These are phyloP conservation scores for Exocentrus adspersus DNA, from an alignment of 2,888 invertebrate species.

Conservation along the genomic window DNA sequence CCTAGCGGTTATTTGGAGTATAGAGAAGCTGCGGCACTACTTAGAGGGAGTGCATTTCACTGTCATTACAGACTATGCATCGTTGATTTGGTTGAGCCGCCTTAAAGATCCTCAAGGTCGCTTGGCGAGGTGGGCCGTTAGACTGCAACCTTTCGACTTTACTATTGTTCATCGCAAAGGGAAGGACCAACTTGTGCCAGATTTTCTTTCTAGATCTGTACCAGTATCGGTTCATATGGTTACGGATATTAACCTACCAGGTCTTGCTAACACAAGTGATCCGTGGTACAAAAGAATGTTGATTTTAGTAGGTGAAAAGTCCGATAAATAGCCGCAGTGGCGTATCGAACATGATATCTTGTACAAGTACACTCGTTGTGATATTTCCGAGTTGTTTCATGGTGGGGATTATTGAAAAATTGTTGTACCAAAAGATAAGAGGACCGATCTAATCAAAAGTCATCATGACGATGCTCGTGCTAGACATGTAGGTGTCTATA, in stretches of 20 bases:
- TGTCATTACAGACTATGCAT: slow-evolving; percentile 38
- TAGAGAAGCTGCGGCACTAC: slow-evolving; percentile 39
- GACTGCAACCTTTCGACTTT: slow-evolving; percentile 36
- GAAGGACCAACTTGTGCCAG: slow-evolving; percentile 35
- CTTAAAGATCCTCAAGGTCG: slow-evolving; percentile 38
- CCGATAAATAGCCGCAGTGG: slow-evolving; percentile 35
- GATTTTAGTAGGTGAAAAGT: slow-evolving; percentile 18
- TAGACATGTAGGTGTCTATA: slow-evolving; percentile 18
- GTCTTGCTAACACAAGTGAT: slow-evolving; percentile 11
- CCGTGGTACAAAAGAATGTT: slow-evolving; percentile 35
- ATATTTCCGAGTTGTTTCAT: slow-evolving; percentile 16
- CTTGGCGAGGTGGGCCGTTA: slow-evolving; percentile 37
- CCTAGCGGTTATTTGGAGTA: slow-evolving; percentile 34
- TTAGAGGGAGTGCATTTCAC: slow-evolving; percentile 36
- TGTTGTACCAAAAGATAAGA: slow-evolving; percentile 34
- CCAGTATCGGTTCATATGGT: slow-evolving; percentile 21
- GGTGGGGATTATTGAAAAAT: slow-evolving; percentile 34
- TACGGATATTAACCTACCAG: no score
- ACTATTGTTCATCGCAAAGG: slow-evolving; percentile 36
- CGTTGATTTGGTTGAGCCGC: slow-evolving; percentile 31
- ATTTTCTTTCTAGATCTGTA: slow-evolving; percentile 33
- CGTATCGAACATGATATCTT: slow-evolving; percentile 30
- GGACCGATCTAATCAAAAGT: not conserved
- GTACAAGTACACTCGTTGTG: slow-evolving; percentile 34
- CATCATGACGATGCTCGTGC: slow-evolving; percentile 21